phyloP scores from a whole-genome alignment of 2,888 invertebrate genomes.

The Archaeoteleia sp. region DNA sequence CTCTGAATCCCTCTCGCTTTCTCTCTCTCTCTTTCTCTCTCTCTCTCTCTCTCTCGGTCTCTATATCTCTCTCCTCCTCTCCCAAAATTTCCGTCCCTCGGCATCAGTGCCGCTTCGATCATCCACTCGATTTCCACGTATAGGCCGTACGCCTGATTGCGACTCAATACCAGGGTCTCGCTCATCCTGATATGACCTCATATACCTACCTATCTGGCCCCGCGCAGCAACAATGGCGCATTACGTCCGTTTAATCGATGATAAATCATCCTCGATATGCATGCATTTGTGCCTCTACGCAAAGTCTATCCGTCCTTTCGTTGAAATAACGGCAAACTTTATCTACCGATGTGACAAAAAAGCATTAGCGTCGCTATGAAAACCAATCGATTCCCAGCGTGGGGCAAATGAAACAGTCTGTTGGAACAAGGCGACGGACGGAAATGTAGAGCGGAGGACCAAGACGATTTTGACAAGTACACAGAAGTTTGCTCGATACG shows the following conservation, averaged over 20 bases:
- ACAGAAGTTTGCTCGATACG: no score
- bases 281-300: conserved; percentile 21
- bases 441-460: no score
- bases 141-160: conserved; percentile 63
- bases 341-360: no score
- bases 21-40: conserved; percentile 8
- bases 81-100: conserved; percentile 43
- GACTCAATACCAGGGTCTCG: conserved; percentile 64
- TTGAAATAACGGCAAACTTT: conserved; percentile 6
- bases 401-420: no score
- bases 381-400: no score
- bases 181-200: conserved; percentile 63
- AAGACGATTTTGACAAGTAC: no score
- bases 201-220: conserved; percentile 60
- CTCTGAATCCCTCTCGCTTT: conserved; percentile 13
- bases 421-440: no score
- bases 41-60: background rate
- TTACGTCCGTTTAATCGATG: conserved; percentile 69
- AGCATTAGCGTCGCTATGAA: no score
- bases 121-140: conserved; percentile 36
- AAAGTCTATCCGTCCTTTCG: conserved; percentile 23
- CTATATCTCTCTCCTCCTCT: conserved; percentile 6
- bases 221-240: conserved; percentile 65
- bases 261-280: conserved; percentile 65
- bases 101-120: conserved; percentile 48